These are phyloP conservation scores for Eurois occulta DNA, from an alignment of 2,888 invertebrate species.

Conservation along the genomic window DNA sequence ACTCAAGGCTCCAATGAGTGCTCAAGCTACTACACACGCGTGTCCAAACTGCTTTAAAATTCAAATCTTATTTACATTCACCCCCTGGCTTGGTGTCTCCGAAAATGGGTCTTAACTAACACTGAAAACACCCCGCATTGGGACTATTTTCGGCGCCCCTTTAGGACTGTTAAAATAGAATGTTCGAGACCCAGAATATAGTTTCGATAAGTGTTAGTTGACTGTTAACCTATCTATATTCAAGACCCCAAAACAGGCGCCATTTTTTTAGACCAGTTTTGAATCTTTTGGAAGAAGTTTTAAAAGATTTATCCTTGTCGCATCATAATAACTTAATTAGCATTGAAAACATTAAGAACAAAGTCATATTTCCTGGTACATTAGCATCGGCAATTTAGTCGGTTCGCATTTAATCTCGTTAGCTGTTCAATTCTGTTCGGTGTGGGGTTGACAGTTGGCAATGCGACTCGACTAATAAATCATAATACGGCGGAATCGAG, in stretches of 20 bases:
- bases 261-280: background rate
- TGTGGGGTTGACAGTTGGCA: conserved; percentile 67
- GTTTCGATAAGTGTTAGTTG: conserved; percentile 79
- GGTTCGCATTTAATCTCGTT: conserved; percentile 49
- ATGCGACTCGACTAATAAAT: conserved; percentile 70
- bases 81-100: conserved; percentile 77
- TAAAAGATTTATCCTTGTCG: background rate
- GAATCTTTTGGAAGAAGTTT: conserved; percentile 12
- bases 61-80: conserved; percentile 88
- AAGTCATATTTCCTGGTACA: conserved; percentile 27
- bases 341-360: conserved; percentile 21
- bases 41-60: conserved; percentile 81
- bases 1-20: conserved; percentile 54
- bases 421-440: conserved; percentile 56
- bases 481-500: conserved; percentile 67
- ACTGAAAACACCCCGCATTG: conserved; percentile 77
- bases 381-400: conserved; percentile 37
- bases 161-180: conserved; percentile 85
- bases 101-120: conserved; percentile 82
- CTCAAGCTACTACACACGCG: conserved; percentile 57
- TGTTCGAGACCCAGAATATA: conserved; percentile 80
- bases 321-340: conserved; percentile 23
- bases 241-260: background rate
- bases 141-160: conserved; percentile 86
- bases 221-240: conserved; percentile 50